Conservation (phyloP, 2,797 vertebrate genomes). For the Choloepus didactylus region DNA sequence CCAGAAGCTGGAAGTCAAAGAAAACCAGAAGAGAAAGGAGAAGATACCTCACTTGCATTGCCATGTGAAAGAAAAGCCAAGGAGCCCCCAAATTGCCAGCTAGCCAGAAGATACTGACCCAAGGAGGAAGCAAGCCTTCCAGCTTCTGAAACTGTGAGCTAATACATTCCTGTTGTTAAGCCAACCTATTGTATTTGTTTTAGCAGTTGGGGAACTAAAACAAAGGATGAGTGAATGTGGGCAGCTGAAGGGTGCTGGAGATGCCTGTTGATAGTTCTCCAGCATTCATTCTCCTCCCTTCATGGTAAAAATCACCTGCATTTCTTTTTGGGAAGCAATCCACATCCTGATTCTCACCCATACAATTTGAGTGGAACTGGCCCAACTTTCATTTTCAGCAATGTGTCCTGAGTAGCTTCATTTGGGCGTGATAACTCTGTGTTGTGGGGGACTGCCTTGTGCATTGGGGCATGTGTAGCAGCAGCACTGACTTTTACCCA, state of each 20-base stretch:
- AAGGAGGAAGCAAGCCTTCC: too few species aligned
- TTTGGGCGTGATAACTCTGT: neutral
- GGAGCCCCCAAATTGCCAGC: too few species aligned
- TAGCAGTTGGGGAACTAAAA: too few species aligned
- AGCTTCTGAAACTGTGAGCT: too few species aligned
- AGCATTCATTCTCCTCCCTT: neutral
- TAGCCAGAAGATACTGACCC: too few species aligned
- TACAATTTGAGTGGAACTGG: neutral
- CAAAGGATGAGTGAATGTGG: neutral
- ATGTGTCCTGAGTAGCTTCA: neutral
- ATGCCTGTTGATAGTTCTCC: neutral
- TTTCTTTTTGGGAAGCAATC: neutral
- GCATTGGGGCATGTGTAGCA: neutral
- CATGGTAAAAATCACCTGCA: neutral
- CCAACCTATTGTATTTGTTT: too few species aligned
- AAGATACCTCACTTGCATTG: too few species aligned
- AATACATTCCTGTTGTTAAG: too few species aligned
- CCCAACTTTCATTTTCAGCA: neutral
- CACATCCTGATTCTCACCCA: neutral
- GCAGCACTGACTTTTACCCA: neutral
- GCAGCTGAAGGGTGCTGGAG: neutral
- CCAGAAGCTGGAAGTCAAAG: too few species aligned
- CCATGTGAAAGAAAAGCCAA: too few species aligned
- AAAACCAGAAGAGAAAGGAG: too few species aligned
- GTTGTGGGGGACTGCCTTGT: neutral